Conservation (phyloP, 2,888 invertebrate species). For the Lasiommata megera region DNA sequence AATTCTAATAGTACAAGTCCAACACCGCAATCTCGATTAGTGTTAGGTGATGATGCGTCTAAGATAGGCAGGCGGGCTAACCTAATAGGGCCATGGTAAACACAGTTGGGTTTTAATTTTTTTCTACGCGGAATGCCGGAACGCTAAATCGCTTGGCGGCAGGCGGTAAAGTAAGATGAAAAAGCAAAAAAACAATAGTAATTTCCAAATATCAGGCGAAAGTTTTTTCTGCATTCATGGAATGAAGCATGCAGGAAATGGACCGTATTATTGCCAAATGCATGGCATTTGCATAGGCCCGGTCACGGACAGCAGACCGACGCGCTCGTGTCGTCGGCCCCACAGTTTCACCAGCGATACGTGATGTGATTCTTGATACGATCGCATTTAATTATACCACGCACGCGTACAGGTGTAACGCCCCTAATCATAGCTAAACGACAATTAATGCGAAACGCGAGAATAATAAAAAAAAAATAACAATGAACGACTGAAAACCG, state of each 20-base stretch:
- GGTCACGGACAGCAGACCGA: constrained; percentile 50
- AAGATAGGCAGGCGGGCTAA: too few species aligned
- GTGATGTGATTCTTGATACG: constrained; percentile 51
- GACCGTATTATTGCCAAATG: constrained; percentile 58
- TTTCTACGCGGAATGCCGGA: too few species aligned
- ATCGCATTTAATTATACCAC: constrained; percentile 32
- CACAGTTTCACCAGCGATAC: constrained; percentile 53
- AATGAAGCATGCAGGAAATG: constrained; percentile 60
- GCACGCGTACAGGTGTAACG: constrained; percentile 42
- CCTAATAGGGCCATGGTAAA: too few species aligned
- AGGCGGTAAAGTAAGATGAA: too few species aligned
- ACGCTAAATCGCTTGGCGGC: too few species aligned
- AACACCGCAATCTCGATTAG: too few species aligned
- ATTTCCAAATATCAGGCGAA: constrained; percentile 35
- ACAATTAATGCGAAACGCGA: constrained; percentile 20
- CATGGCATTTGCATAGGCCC: constrained; percentile 55
- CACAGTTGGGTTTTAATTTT: too few species aligned
- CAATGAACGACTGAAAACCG: not conserved
- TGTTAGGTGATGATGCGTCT: too few species aligned
- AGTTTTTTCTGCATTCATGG: constrained; percentile 53
- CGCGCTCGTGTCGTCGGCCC: constrained; percentile 34
- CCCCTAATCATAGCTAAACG: constrained; percentile 43
- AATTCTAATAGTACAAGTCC: too few species aligned
- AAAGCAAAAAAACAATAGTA: too few species aligned
- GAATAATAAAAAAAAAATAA: not conserved